Base-by-base conservation (phyloP, 1,140 invertebrate species). In the Helicorthomorpha holstii region DNA sequence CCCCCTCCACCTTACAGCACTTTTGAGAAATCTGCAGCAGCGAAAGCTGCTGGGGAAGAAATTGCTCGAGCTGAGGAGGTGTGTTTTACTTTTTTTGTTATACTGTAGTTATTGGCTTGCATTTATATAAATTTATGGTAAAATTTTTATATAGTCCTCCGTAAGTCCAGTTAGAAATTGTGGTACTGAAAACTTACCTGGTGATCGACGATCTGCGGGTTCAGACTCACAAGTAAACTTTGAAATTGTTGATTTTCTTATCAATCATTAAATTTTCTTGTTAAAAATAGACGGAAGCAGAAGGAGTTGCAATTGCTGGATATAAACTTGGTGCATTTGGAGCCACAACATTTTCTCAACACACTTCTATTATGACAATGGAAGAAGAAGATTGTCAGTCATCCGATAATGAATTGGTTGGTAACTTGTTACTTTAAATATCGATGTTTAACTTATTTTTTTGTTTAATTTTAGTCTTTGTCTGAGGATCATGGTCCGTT, bases 301-400 rank as follows among this genome's bases (percentile, higher is more conserved):
- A 61, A 34, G 29, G 16, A 34, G 7, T 16, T 34, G 7, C 29
- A 34, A 34, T 34, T 7, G 29, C 29, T 16, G 16, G 7, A 7
- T 7, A 34, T 7, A 34, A 7, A 16, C 16, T 34, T 34, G 29
- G 29, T n/a, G n/a, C n/a, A 34, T 7, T 34, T 7, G 29, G 29
- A 34, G 16, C 16, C 7, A 34, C 29, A 34, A 34, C 7, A 7
- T 7, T 34, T 34, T 7, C 16, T 34, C 64, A 59, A 66, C 67
- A 85, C 59, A 74, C 79, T 59, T 77, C 81, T 27, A 92, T 94
- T 47, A 88, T 92, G 60, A 87, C 85, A 23, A 92, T 92, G 84
- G 90, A 95, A 66, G 89, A 93, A 64, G 89, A 93, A 63, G 88
- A 92, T 60, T 81, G 85, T 45, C 16, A 16, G 7, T 58, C 56